Evolutionary conservation across 1,140 invertebrate genomes (phyloP).

Genomic region (Drosophila ironensis): DNA sequence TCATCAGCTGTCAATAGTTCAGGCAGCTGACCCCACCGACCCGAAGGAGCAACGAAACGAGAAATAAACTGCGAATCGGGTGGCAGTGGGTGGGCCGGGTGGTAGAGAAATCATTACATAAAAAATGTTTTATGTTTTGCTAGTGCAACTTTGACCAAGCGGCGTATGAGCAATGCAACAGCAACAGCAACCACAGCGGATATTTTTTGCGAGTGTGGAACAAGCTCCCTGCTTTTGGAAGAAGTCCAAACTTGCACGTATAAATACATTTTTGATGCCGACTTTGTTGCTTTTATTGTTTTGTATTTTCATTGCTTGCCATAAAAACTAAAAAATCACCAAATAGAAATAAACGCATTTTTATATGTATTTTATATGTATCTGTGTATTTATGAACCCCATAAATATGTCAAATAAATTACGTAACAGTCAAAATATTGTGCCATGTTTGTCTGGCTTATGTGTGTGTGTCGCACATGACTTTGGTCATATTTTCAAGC

Average conservation of each 20-base stretch:
- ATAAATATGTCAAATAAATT: conserved; percentile 79
- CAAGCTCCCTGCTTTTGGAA: conserved; percentile 45
- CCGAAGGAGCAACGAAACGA: conserved; percentile 35
- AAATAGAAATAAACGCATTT: conserved; percentile 77
- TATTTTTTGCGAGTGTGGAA: conserved; percentile 30
- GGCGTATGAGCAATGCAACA: conserved; percentile 54
- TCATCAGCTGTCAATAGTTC: conserved; percentile 77
- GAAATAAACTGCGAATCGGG: conserved; percentile 27
- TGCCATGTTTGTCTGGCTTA: conserved; percentile 56
- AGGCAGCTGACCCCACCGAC: conserved; percentile 54
- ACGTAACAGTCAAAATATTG: conserved; percentile 77
- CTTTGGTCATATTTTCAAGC: conserved; percentile 3
- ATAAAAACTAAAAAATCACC: conserved; percentile 69
- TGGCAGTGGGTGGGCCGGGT: conserved; percentile 13
- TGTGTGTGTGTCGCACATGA: background rate
- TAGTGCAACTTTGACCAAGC: conserved; percentile 74
- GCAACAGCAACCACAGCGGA: background rate
- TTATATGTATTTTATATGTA: conserved; percentile 69
- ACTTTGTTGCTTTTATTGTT: conserved; percentile 38
- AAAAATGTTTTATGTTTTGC: conserved; percentile 76
- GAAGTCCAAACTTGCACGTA: conserved; percentile 66
- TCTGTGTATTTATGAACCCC: conserved; percentile 78
- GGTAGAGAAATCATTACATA: conserved; percentile 65
- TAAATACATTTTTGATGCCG: conserved; percentile 53
- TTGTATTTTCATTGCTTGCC: conserved; percentile 43